phyloP scores from a whole-genome alignment of 1,140 invertebrate species.

The Zaprionus kolodkinae region DNA sequence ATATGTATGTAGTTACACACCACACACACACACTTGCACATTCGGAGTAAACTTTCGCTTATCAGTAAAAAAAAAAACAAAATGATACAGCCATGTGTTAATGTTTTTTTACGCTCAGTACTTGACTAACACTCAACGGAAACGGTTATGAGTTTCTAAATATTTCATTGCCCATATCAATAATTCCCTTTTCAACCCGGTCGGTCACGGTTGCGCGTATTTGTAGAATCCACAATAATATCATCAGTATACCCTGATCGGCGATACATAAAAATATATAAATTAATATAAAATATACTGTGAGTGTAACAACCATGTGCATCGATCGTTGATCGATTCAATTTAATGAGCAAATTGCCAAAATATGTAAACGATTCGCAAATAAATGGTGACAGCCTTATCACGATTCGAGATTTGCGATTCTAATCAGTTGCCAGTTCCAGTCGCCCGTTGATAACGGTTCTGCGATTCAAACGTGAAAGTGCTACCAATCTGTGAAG shows the following conservation, averaged over 20 bases:
- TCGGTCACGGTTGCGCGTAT: conserved; percentile 25
- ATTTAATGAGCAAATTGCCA: conserved; percentile 64
- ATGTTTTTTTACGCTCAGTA: conserved; percentile 65
- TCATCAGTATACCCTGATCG: neutral
- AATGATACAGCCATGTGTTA: conserved; percentile 44
- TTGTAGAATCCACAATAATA: conserved; percentile 23
- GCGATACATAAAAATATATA: conserved; percentile 1
- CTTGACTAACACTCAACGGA: conserved; percentile 63
- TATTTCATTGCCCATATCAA: conserved; percentile 36
- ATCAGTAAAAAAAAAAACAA: conserved; percentile 44
- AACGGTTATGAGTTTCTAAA: conserved; percentile 58
- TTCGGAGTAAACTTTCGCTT: conserved; percentile 64
- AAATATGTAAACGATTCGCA: conserved; percentile 69
- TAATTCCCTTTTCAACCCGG: conserved; percentile 10
- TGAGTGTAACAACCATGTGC: conserved; percentile 43
- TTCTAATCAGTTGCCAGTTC: conserved; percentile 55
- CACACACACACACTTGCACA: neutral
- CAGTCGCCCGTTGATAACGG: conserved; percentile 37
- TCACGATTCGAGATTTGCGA: conserved; percentile 32
- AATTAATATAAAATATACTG: conserved; percentile 29
- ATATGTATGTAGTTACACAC: conserved; percentile 24
- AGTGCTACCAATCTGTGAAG: conserved; percentile 36
- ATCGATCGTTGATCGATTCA: conserved; percentile 11
- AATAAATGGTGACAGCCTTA: conserved; percentile 46
- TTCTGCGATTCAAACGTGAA: conserved; percentile 23